These are phyloP conservation scores for Cotesia typhae DNA, from an alignment of 1,140 invertebrate species.

Conservation along the genomic window DNA sequence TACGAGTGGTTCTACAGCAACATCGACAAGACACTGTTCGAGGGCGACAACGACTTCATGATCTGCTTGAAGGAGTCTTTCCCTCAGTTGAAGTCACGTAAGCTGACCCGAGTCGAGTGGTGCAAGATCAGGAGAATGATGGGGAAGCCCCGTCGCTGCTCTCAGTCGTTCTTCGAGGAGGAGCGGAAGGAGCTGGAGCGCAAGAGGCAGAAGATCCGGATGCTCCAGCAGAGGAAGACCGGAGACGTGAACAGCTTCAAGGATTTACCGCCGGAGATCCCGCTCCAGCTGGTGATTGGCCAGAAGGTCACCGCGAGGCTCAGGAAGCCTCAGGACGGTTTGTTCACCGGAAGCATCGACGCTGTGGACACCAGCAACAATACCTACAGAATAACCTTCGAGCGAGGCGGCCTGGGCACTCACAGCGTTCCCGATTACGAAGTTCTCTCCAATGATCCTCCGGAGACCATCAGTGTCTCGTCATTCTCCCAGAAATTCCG, in stretches of 20 bases:
- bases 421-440: conserved; percentile 97
- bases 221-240: conserved; percentile 92
- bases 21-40: conserved; percentile 91
- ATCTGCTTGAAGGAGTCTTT: conserved; percentile 94
- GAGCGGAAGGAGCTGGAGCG: conserved; percentile 89
- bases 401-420: conserved; percentile 90
- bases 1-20: conserved; percentile 99
- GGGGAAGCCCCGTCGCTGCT: conserved; percentile 95
- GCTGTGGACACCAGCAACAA: conserved; percentile 97
- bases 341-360: conserved; percentile 96
- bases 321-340: conserved; percentile 92
- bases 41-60: conserved; percentile 96
- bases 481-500: conserved; percentile 86
- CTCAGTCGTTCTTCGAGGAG: conserved; percentile 94
- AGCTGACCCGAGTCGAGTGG: conserved; percentile 93
- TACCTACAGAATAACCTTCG: conserved; percentile 97
- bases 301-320: conserved; percentile 94
- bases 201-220: conserved; percentile 91
- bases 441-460: conserved; percentile 91
- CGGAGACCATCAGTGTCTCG: conserved; percentile 88
- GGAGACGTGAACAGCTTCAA: conserved; percentile 81
- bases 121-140: conserved; percentile 93
- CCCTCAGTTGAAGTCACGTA: conserved; percentile 87
- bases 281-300: conserved; percentile 94
- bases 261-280: conserved; percentile 95